phyloP scores from a whole-genome alignment of 2,888 invertebrate genomes.

The Lasioglossum calceatum region DNA sequence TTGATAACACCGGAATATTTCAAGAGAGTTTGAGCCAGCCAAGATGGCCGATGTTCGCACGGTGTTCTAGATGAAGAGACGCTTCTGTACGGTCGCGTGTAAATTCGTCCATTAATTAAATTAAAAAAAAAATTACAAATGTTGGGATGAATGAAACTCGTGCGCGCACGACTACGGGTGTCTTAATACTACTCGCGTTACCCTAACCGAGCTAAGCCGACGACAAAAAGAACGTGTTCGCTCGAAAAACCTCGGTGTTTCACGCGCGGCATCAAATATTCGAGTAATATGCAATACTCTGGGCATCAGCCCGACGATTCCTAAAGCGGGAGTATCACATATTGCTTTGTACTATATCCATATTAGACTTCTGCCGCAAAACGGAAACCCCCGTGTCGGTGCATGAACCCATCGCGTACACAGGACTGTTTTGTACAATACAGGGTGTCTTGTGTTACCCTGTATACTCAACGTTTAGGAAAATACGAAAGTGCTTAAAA shows the following conservation, averaged over 20 bases:
- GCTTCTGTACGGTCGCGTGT: constrained; percentile 7
- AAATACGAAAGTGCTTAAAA: constrained; percentile 69
- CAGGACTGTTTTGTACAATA: constrained; percentile 33
- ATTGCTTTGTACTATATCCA: constrained; percentile 67
- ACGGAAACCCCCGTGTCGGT: constrained; percentile 55
- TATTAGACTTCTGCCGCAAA: constrained; percentile 57
- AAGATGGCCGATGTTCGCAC: background rate
- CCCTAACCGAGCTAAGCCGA: constrained; percentile 54
- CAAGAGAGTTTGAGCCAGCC: background rate
- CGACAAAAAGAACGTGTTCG: constrained; percentile 47
- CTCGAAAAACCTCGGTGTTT: constrained; percentile 28
- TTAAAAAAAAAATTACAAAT: background rate
- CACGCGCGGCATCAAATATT: constrained; percentile 52
- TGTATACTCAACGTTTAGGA: constrained; percentile 58
- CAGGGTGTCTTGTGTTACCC: constrained; percentile 3
- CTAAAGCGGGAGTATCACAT: constrained; percentile 58
- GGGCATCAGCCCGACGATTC: constrained; percentile 23
- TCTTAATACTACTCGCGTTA: constrained; percentile 46
- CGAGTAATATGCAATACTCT: constrained; percentile 63
- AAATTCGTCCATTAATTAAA: constrained; percentile 5
- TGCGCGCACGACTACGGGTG: constrained; percentile 12
- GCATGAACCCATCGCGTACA: constrained; percentile 40
- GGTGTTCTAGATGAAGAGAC: constrained; percentile 24
- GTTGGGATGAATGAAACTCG: constrained; percentile 26
- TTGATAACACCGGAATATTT: background rate